A percentile compares a stretch with the other conserved stretches of the same genome.
phyloP scores from a whole-genome alignment of 2,888 invertebrate genomes.

The Drosophila tanythrix region DNA sequence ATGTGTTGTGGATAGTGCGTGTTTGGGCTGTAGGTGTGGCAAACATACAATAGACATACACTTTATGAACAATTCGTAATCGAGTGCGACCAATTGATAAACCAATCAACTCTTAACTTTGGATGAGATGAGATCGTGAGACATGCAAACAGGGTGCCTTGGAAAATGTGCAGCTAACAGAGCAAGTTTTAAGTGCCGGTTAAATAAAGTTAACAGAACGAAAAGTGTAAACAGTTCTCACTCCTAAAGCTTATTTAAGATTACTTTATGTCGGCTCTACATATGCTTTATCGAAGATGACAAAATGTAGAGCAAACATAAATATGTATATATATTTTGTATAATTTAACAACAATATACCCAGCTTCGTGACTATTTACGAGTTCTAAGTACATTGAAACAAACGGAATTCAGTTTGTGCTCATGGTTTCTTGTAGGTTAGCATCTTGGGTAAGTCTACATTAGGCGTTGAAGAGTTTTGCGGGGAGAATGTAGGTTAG shows the following conservation, averaged over 20 bases:
- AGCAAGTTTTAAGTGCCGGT: constrained; percentile 15
- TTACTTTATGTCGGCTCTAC: constrained; percentile 1
- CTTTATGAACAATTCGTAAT: constrained; percentile 35
- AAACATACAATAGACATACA: constrained; percentile 52
- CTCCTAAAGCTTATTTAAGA: constrained; percentile 3
- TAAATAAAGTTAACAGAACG: neutral
- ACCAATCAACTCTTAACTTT: constrained; percentile 49
- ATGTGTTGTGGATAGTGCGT: constrained; percentile 31
- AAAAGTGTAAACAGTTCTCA: neutral
- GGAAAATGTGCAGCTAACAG: constrained; percentile 44
- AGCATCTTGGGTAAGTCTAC: constrained; percentile 22
- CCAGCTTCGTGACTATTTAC: constrained; percentile 5
- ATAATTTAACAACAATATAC: neutral
- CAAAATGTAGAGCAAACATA: constrained; percentile 10
- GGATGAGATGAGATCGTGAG: constrained; percentile 23
- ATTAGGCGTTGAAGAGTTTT: constrained; percentile 19
- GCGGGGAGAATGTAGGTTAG: constrained; percentile 8
- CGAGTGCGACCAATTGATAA: constrained; percentile 62
- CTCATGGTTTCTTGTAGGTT: constrained; percentile 14
- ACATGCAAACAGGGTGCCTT: constrained; percentile 47
- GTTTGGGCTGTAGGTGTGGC: constrained; percentile 29
- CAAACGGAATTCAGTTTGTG: constrained; percentile 27
- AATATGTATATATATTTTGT: neutral
- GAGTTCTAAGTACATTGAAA: constrained; percentile 6
- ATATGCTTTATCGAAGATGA: neutral